A percentile compares a stretch with the other conserved stretches of the same genome.
phyloP scores from a whole-genome alignment of 2,113 vertebrate species.

The Chiloscyllium plagiosum region DNA sequence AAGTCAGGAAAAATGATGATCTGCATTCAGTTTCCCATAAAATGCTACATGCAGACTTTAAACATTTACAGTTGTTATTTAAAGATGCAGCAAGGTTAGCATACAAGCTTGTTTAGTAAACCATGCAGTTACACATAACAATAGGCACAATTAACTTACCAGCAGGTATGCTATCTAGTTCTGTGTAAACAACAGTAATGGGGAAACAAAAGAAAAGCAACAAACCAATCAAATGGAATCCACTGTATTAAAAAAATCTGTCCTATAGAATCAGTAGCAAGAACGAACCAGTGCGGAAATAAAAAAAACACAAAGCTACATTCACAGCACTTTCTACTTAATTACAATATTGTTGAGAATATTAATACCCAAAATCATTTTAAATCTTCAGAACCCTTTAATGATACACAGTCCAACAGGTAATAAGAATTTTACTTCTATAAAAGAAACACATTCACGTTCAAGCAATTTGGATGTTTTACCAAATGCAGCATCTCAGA shows the following conservation, averaged over 20 bases:
- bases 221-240: constrained; percentile 81
- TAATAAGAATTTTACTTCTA: neutral
- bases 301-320: neutral
- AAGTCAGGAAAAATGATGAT: constrained; percentile 45
- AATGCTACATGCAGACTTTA: constrained; percentile 58
- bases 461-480: neutral
- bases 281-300: constrained; percentile 26
- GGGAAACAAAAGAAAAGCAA: constrained; percentile 76
- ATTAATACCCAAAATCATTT: neutral
- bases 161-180: constrained; percentile 85
- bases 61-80: constrained; percentile 46
- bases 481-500: neutral
- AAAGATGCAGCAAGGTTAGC: constrained; percentile 62
- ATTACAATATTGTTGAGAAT: neutral
- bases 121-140: constrained; percentile 64
- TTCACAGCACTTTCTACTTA: neutral
- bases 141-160: constrained; percentile 82
- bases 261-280: constrained; percentile 14
- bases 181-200: constrained; percentile 79
- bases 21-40: constrained; percentile 42
- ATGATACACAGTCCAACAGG: neutral
- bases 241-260: constrained; percentile 54
- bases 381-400: neutral
- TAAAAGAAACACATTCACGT: neutral
- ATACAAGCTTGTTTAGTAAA: constrained; percentile 65